Conservation (phyloP, 2,113 vertebrate genomes). For the Notothenia rossii region DNA sequence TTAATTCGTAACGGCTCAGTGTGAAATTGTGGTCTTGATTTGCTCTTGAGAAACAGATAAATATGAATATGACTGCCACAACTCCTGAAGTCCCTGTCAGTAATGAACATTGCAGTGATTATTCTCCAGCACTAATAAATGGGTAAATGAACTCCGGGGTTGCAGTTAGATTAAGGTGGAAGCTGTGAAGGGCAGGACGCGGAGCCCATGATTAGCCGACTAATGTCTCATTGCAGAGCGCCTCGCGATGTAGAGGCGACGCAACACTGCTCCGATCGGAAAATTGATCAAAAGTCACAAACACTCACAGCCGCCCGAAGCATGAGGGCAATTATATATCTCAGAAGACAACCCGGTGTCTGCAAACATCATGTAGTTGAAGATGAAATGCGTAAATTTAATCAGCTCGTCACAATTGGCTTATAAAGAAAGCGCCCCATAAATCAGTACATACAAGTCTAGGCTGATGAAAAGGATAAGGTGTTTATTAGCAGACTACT, state of each 20-base stretch:
- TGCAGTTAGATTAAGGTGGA: constrained; percentile 7
- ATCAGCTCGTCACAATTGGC: neutral
- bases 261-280: constrained; percentile 32
- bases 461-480: constrained; percentile 4
- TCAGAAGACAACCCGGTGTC: neutral
- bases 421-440: neutral
- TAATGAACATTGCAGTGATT: constrained; percentile 11
- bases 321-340: constrained; percentile 7
- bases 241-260: constrained; percentile 22
- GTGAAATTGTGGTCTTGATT: neutral
- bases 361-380: neutral
- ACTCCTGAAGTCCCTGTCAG: constrained; percentile 5
- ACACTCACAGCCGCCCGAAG: constrained; percentile 10
- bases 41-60: neutral
- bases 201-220: constrained; percentile 13
- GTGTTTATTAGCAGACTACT: neutral
- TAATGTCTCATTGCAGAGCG: constrained; percentile 38
- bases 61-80: constrained; percentile 1
- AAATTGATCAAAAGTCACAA: constrained; percentile 60
- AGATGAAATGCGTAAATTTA: neutral
- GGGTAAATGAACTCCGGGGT: neutral
- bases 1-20: neutral
- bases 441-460: neutral
- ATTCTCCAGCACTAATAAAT: neutral
- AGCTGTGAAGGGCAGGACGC: constrained; percentile 19